phyloP scores from a whole-genome alignment of 2,797 vertebrate genomes.

The Chiroxiphia lanceolata region DNA sequence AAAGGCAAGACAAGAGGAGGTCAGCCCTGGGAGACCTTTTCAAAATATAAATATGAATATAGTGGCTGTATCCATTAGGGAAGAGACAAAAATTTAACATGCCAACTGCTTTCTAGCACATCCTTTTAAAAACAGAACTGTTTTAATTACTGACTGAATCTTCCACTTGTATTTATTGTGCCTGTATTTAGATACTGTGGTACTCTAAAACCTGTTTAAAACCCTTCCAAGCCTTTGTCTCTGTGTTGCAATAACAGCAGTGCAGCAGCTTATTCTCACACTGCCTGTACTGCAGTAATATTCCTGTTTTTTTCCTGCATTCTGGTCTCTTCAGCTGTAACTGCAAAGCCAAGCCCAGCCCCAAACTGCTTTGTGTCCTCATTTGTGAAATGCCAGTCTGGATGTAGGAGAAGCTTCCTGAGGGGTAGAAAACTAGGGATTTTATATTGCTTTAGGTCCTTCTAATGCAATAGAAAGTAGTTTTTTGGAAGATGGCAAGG shows the following conservation, averaged over 20 bases:
- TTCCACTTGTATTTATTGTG: background rate
- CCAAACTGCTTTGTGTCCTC: background rate
- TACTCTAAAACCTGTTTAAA: background rate
- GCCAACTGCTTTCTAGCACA: background rate
- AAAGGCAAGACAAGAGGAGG: background rate
- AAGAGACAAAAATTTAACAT: background rate
- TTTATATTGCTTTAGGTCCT: background rate
- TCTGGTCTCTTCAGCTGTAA: background rate
- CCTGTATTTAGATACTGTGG: background rate
- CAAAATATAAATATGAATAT: background rate
- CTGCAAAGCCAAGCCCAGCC: background rate
- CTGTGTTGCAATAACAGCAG: background rate
- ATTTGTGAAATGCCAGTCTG: background rate
- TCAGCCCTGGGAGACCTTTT: background rate
- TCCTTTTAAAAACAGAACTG: background rate
- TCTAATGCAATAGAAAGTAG: rapidly evolving
- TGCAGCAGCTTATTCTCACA: background rate
- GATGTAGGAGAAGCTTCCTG: background rate
- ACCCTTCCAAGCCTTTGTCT: background rate
- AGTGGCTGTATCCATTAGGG: background rate
- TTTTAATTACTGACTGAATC: background rate
- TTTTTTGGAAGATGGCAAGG: background rate
- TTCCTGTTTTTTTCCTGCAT: background rate
- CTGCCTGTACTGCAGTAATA: background rate
- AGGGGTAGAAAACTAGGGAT: background rate